These are phyloP conservation scores for Platycercus adscitus DNA, from an alignment of 2,113 vertebrate species.

Conservation along the genomic window DNA sequence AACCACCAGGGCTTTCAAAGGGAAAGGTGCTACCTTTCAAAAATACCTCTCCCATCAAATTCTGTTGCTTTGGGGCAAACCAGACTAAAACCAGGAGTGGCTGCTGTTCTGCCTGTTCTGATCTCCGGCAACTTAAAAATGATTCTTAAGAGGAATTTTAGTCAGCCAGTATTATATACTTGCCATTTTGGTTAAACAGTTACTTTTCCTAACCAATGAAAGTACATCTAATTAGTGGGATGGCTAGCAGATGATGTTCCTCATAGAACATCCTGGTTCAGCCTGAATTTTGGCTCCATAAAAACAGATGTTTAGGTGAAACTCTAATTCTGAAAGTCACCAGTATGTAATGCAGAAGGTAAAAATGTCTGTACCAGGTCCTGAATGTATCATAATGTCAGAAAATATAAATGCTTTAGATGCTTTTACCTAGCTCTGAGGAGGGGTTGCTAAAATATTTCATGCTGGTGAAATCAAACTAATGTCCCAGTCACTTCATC, in stretches of 20 bases:
- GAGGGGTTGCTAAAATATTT: background rate
- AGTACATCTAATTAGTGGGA: background rate
- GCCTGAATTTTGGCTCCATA: background rate
- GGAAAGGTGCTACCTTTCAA: background rate
- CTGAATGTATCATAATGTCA: background rate
- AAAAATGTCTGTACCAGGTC: background rate
- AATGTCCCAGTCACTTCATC: background rate
- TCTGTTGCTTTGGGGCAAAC: background rate
- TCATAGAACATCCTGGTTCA: background rate
- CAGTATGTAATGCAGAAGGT: background rate
- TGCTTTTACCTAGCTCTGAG: background rate
- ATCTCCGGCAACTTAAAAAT: background rate
- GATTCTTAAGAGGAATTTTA: background rate
- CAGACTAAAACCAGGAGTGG: background rate
- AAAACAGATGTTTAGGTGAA: background rate
- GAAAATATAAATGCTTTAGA: background rate
- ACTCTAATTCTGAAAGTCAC: background rate
- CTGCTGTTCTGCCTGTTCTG: background rate
- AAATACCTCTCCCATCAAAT: background rate
- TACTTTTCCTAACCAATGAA: background rate
- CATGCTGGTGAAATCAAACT: background rate
- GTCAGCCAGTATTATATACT: background rate
- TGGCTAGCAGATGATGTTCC: background rate
- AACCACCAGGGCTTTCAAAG: background rate
- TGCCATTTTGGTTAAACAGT: background rate